phyloP scores from a whole-genome alignment of 2,113 vertebrate species.

The Stegostoma tigrinum region DNA sequence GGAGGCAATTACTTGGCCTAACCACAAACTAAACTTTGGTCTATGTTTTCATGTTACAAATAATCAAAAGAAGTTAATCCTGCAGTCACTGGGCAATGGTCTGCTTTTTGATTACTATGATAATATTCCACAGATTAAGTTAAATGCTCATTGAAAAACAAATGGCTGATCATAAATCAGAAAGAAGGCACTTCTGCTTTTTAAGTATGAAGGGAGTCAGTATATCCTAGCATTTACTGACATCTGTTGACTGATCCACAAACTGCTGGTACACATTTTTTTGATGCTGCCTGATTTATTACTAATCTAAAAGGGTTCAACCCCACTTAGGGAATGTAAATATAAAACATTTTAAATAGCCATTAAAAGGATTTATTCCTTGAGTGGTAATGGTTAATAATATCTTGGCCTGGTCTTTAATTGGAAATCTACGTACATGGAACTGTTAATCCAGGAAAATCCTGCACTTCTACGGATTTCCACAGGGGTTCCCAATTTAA shows the following conservation, averaged over 20 bases:
- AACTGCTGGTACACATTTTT: neutral
- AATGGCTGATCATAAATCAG: neutral
- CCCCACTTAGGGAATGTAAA: neutral
- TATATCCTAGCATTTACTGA: neutral
- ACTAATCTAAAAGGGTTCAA: neutral
- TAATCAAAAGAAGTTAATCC: neutral
- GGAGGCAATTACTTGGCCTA: neutral
- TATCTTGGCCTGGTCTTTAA: neutral
- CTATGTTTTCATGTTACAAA: neutral
- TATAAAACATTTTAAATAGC: neutral
- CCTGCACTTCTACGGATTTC: neutral
- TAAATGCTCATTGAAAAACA: neutral
- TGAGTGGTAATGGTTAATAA: neutral
- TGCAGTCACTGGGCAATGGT: neutral
- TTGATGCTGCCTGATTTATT: neutral
- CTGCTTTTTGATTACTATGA: neutral
- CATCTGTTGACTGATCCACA: conserved; percentile 8
- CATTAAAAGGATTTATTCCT: neutral
- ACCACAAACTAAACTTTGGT: neutral
- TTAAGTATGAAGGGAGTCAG: neutral
- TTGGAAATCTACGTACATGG: neutral
- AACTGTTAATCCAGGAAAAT: neutral
- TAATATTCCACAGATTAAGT: neutral
- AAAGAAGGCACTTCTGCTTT: neutral
- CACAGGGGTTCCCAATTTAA: neutral